Evolutionary conservation across 2,888 invertebrate species (phyloP).

Genomic region (Nowickia ferox): DNA sequence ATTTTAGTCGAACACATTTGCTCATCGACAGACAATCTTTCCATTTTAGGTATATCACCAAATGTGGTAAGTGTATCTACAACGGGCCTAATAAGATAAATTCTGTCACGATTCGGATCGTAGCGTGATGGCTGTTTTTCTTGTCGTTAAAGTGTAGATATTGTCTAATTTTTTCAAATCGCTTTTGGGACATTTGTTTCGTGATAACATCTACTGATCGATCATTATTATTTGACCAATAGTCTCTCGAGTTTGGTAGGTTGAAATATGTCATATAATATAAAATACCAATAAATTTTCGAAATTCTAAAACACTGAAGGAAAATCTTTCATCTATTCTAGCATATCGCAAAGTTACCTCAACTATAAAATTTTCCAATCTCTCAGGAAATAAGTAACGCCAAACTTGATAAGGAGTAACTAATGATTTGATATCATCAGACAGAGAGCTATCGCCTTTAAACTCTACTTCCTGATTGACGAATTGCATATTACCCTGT

Average conservation of each 20-base stretch:
- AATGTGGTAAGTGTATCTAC: conserved; percentile 19
- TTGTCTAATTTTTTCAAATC: conserved; percentile 33
- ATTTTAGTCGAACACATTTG: conserved; percentile 31
- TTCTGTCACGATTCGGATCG: neutral
- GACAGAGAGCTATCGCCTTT: conserved; percentile 1
- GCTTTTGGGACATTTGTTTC: conserved; percentile 1
- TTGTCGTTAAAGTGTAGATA: conserved; percentile 27
- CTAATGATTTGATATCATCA: conserved; percentile 27
- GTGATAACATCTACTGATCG: conserved; percentile 15
- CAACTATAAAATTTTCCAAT: conserved; percentile 27
- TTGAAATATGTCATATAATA: conserved; percentile 18
- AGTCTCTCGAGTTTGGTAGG: conserved; percentile 26
- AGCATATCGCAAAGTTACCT: conserved; percentile 21
- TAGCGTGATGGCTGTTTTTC: neutral
- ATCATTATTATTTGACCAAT: conserved; percentile 15
- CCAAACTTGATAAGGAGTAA: conserved; percentile 26
- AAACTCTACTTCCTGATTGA: conserved; percentile 13
- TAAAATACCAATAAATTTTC: conserved; percentile 6
- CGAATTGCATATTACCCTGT: conserved; percentile 24
- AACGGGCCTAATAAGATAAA: conserved; percentile 35
- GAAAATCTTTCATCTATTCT: conserved; percentile 20
- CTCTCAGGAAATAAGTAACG: conserved; percentile 13
- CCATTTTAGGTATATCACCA: conserved; percentile 10
- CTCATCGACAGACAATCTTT: conserved; percentile 17
- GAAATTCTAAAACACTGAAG: neutral